Conservation (phyloP, 2,888 invertebrate genomes). For the Creontiades dilutus region DNA sequence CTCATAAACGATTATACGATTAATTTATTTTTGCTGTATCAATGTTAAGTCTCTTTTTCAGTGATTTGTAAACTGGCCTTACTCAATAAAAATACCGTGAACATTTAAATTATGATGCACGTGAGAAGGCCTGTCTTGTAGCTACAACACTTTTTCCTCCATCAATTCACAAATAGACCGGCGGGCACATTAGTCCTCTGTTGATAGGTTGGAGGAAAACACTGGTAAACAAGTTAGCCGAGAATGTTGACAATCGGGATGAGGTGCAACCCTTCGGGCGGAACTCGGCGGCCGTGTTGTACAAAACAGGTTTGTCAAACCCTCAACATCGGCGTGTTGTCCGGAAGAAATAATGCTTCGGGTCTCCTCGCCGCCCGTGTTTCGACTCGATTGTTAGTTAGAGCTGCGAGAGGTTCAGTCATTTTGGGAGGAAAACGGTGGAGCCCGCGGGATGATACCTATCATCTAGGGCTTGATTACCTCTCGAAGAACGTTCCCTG, state of each 20-base stretch:
- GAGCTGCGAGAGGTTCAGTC: neutral
- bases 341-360: neutral
- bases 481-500: conserved; percentile 22
- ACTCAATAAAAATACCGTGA: no score
- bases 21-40: no score
- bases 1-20: no score
- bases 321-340: neutral
- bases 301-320: neutral
- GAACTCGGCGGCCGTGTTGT: neutral
- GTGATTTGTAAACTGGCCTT: no score
- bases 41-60: no score
- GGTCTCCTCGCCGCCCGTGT: conserved; percentile 22
- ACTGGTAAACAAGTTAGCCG: neutral
- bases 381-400: conserved; percentile 13
- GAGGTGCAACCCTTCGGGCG: conserved; percentile 16
- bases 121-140: no score
- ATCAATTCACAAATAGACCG: no score
- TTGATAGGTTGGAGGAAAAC: no score
- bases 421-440: neutral
- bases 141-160: no score
- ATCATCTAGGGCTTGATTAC: conserved; percentile 42
- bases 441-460: conserved; percentile 40
- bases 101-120: no score
- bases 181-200: no score
- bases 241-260: conserved; percentile 20